Evolutionary conservation across 1,140 invertebrate genomes (phyloP).

Genomic region (Bursaphelenchus mucronatus): DNA sequence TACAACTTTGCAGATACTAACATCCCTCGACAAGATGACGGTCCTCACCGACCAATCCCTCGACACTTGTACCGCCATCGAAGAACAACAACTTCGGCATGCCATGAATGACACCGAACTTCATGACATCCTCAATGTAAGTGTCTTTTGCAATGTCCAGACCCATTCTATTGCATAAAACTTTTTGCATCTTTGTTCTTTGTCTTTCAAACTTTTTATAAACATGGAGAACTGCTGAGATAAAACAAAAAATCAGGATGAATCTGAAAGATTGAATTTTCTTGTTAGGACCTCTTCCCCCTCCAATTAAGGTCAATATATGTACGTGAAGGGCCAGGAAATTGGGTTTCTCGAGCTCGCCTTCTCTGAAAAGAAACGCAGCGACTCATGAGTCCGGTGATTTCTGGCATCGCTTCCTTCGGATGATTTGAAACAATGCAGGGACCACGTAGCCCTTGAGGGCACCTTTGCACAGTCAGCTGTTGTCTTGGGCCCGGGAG

Average conservation of each 20-base stretch:
- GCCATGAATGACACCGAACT: constrained; percentile 38
- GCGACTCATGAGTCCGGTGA: too few relatives aligned
- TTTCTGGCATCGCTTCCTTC: too few relatives aligned
- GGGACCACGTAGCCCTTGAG: background rate
- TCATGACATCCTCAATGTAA: constrained; percentile 38
- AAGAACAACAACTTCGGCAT: constrained; percentile 20
- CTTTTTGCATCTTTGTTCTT: background rate
- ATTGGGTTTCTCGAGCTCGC: too few relatives aligned
- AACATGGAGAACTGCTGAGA: too few relatives aligned
- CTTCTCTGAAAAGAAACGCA: too few relatives aligned
- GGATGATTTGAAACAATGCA: background rate
- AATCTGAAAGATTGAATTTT: too few relatives aligned
- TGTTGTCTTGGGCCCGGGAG: constrained; percentile 1
- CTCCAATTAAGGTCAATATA: too few relatives aligned
- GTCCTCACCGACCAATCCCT: constrained; percentile 30
- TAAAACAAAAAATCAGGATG: too few relatives aligned
- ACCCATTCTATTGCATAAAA: background rate
- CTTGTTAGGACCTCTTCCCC: too few relatives aligned
- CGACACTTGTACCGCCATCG: constrained; percentile 1
- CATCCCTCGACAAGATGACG: constrained; percentile 43
- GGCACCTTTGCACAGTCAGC: background rate
- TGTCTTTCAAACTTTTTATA: background rate
- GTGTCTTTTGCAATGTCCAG: constrained; percentile 22
- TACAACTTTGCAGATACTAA: constrained; percentile 36
- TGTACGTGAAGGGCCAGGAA: too few relatives aligned